These are phyloP conservation scores for Isichthys henryi DNA, from an alignment of 2,113 vertebrate genomes.

Conservation along the genomic window DNA sequence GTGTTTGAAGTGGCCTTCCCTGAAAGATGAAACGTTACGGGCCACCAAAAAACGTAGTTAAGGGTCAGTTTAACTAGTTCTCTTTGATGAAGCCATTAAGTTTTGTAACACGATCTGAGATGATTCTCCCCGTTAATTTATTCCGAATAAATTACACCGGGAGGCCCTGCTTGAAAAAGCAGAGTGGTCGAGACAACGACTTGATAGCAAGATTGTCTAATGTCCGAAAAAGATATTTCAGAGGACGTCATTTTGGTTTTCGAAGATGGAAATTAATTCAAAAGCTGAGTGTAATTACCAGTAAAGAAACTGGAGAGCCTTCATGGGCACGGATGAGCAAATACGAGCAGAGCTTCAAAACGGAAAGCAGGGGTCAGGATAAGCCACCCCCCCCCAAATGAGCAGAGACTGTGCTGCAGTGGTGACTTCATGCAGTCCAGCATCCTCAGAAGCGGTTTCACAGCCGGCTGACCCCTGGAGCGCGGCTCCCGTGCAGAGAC, in stretches of 20 bases:
- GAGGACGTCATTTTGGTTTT: neutral
- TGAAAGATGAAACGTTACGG: constrained; percentile 16
- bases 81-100: constrained; percentile 1
- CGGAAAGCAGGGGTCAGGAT: neutral
- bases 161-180: neutral
- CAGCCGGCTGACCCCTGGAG: constrained; percentile 27
- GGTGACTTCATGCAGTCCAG: constrained; percentile 9
- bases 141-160: constrained; percentile 6
- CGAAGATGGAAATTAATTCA: neutral
- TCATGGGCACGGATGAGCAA: neutral
- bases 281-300: neutral
- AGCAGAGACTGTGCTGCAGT: neutral
- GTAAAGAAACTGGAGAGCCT: neutral
- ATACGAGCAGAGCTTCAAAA: neutral
- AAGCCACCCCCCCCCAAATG: neutral
- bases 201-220: neutral
- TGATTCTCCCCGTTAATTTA: neutral
- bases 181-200: neutral
- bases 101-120: neutral
- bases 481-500: constrained; percentile 31
- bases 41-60: constrained; percentile 23
- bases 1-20: constrained; percentile 29
- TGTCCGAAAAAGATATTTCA: neutral
- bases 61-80: constrained; percentile 32
- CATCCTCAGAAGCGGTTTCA: constrained; percentile 26